Evolutionary conservation across 2,888 invertebrate species (phyloP).

Genomic region (Cyrtodaria siliqua): DNA sequence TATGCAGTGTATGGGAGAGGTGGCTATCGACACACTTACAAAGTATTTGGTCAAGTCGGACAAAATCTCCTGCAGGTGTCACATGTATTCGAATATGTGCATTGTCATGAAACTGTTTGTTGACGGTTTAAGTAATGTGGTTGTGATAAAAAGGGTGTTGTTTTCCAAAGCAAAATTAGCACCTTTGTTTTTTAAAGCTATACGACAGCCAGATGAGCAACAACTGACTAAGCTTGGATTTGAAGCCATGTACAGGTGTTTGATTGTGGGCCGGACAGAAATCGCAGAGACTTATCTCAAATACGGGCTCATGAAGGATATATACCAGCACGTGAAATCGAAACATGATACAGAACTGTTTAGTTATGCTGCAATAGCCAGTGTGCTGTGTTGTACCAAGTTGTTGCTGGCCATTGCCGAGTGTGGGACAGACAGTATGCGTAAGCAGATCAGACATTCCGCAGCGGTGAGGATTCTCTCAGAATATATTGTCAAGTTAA

Average conservation of each 20-base stretch:
- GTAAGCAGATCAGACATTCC: conserved; percentile 48
- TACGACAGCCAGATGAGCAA: conserved; percentile 51
- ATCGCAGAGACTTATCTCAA: conserved; percentile 50
- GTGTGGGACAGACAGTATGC: conserved; percentile 44
- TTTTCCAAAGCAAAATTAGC: conserved; percentile 44
- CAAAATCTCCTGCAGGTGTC: conserved; percentile 50
- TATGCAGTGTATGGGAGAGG: conserved; percentile 65
- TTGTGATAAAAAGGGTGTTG: conserved; percentile 58
- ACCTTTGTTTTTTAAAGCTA: conserved; percentile 52
- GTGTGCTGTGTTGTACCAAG: conserved; percentile 39
- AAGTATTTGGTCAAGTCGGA: conserved; percentile 41
- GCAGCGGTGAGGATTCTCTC: conserved; percentile 42
- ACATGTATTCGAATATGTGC: conserved; percentile 41
- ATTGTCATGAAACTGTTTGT: conserved; percentile 53
- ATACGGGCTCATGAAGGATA: conserved; percentile 54
- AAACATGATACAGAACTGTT: conserved; percentile 29
- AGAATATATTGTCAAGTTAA: conserved; percentile 48
- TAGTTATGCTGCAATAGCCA: conserved; percentile 20
- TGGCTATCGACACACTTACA: conserved; percentile 47
- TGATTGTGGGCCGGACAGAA: conserved; percentile 56
- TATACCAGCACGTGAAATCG: conserved; percentile 45
- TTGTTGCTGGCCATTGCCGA: conserved; percentile 37
- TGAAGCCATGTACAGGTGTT: conserved; percentile 44
- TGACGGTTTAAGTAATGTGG: conserved; percentile 52
- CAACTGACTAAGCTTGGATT: conserved; percentile 33